Percentiles rank a stretch among this genome's conserved stretches.
Evolutionary conservation across 2,888 invertebrate species (phyloP).

Genomic region (Zelleria hepariella): DNA sequence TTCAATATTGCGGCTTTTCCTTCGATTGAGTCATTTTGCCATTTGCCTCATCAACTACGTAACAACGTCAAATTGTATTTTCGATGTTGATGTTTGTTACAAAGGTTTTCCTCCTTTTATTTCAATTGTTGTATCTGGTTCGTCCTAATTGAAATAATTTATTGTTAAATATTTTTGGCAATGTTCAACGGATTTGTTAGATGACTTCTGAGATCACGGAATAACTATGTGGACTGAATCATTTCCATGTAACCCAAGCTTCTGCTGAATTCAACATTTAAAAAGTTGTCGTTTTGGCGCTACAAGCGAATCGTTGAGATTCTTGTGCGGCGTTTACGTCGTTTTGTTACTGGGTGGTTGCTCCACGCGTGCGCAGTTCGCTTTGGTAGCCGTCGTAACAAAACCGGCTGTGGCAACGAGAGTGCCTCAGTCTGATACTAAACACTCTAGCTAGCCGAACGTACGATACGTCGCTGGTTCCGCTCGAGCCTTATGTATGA

Average conservation of each 20-base stretch:
- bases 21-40: neutral
- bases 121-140: neutral
- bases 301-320: conserved; percentile 51
- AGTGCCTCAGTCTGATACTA: conserved; percentile 68
- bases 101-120: neutral
- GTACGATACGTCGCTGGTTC: conserved; percentile 24
- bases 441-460: conserved; percentile 62
- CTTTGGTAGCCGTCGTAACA: conserved; percentile 47
- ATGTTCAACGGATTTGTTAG: neutral
- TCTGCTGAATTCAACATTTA: conserved; percentile 31
- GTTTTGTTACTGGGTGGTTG: conserved; percentile 26
- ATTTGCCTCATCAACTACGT: too few relatives aligned
- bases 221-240: conserved; percentile 54
- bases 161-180: neutral
- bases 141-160: neutral
- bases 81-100: neutral
- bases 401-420: conserved; percentile 58
- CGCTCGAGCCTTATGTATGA: conserved; percentile 34
- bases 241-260: conserved; percentile 26
- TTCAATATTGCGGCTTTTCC: neutral
- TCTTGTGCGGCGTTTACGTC: conserved; percentile 32
- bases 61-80: neutral
- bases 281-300: conserved; percentile 48
- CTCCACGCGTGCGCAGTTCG: conserved; percentile 59
- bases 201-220: conserved; percentile 26